Evolutionary conservation across 2,888 invertebrate genomes (phyloP), one percentile per base, ranked within the genome.

Genomic region (Holacanthella duospinosa): DNA sequence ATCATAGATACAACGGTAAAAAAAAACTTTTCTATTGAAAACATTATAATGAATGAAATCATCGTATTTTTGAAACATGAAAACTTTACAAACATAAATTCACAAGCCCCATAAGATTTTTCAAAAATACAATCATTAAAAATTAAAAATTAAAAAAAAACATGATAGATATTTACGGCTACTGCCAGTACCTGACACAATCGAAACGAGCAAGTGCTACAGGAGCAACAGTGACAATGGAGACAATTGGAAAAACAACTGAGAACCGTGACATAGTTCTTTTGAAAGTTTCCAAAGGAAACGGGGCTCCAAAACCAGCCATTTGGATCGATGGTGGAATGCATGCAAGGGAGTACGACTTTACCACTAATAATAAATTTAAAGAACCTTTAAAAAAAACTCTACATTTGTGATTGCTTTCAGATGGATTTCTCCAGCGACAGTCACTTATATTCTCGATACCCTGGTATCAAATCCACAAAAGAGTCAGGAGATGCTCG

Each of bases 341-440:
- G 70, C 91, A 92, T 74, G 88, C 91, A 0, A 82, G 93, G 25
- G 94, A 95, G 79, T 95, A 55, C 16, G 24, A 25, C 26, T 25
- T 25, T 25, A 55, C 3, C n/a, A n/a, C n/a, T 26, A 25, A 55
- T 6, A 55, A 26, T 19, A 19, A 24, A 26, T 19, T 55, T 26
- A 24, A 60, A 25, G 60, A 64, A 6, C 16, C 36, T 36, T 36
- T 36, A 36, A 6, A 36, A 36, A 36, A 92, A 74, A 88, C 91
- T 0, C 82, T 93, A 26, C 94, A 95, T 9, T 36, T 36, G 9
- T 36, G n/a, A n/a, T 36, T 36, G 16, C 16, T 16, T 36, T 16
- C 36, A 36, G 36, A 80, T 95, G 72, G 72, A 70, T 72, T 58
- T 63, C 64, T 29, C 69, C 71, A n/a, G 71, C 71, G 0, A 72